Evolutionary conservation across 2,797 vertebrate genomes (phyloP), one percentile per base, ranked within the genome.

Genomic region (Oreochromis grahami): DNA sequence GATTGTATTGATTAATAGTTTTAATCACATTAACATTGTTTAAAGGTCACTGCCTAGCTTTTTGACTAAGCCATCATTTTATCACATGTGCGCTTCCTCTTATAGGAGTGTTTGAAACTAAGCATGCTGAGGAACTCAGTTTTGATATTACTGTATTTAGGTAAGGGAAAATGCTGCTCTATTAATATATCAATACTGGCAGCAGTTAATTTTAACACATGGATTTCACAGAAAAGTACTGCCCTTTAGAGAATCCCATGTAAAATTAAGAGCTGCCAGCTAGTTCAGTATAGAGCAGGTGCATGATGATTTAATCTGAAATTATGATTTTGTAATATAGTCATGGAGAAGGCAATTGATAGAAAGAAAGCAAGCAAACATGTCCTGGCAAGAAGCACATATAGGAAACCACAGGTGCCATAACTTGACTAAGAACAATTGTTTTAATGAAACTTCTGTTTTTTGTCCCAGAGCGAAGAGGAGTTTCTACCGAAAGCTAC

Each of bases 401-500:
- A n/a, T 3, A 55, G 9, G 32, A n/a, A 41, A 78, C 29, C 7
- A 65, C 60, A 21, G 11, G 19, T 65, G 60, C 43, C 8, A 5
- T 41, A 7, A 21, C 36, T 43, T 68, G 36, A 68, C 63, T 24
- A 68, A 68, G 24, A 41, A 41, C 36, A 41, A 6, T 19, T 12
- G 43, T 48, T 29, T 41, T 53, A 1, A 74, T 32, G 3, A 50
- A 15, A 29, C 10, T 24, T 43, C 2, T 21, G 24, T 15, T 5
- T 53, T 82, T 63, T 76, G 45, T 56, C 76, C n/a, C 24, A 24
- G 53, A 5, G 43, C 12, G 15, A 21, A 34, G 24, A 12, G 58
- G 45, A 85, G 63, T 89, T 92, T 90, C 81, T 4, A 78, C n/a
- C 14, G 15, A 87, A 79, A 72, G 9, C 32, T 32, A 52, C 53